phyloP scores from a whole-genome alignment of 2,797 vertebrate genomes.

The Acrossocheilus wenchowensis region DNA sequence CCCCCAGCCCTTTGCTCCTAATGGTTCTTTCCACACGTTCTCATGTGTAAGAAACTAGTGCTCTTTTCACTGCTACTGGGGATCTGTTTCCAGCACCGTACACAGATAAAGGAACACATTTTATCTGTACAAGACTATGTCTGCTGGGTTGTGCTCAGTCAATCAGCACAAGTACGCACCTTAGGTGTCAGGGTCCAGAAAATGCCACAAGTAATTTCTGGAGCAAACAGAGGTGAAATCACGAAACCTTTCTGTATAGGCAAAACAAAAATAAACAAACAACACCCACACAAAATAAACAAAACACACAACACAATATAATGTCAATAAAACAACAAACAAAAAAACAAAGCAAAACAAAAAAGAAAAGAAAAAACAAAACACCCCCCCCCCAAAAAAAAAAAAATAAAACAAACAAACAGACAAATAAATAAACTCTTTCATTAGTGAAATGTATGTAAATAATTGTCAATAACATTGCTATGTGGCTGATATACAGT shows the following conservation, averaged over 20 bases:
- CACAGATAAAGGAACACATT: constrained; percentile 22
- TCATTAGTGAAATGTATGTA: no score
- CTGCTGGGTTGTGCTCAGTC: constrained; percentile 6
- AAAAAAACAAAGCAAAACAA: not conserved
- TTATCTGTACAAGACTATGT: constrained; percentile 21
- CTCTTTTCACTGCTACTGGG: not conserved
- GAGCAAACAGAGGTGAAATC: not conserved
- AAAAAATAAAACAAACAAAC: no score
- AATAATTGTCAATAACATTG: no score
- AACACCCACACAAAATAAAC: not conserved
- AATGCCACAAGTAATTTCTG: not conserved
- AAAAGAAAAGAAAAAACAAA: no score
- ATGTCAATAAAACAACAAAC: not conserved
- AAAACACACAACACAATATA: not conserved
- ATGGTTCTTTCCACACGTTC: constrained; percentile 22
- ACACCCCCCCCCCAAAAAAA: no score
- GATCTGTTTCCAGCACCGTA: not conserved
- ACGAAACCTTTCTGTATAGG: not conserved
- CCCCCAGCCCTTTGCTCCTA: not conserved
- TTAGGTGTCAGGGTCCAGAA: not conserved
- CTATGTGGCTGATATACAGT: no score
- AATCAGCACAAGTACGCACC: not conserved
- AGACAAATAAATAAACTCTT: no score
- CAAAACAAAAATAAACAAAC: not conserved
- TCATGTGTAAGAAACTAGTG: not conserved